Evolutionary conservation across 2,888 invertebrate species (phyloP).

Genomic region (Brenthis daphne): DNA sequence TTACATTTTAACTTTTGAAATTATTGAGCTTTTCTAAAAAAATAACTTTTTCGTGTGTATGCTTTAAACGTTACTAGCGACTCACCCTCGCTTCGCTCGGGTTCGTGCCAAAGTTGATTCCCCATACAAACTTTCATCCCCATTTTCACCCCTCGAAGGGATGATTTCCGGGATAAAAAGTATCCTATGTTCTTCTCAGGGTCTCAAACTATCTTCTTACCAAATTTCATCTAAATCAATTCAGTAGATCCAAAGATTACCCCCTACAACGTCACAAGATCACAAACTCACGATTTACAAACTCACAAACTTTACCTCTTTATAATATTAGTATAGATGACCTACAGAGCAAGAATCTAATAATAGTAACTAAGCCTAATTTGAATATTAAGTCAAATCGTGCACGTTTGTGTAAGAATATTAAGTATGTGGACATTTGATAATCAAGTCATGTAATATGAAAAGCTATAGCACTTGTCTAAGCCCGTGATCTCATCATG

Average conservation of each 20-base stretch:
- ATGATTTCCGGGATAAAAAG: no score
- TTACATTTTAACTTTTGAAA: background rate
- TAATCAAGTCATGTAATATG: constrained; percentile 31
- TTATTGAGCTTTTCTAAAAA: background rate
- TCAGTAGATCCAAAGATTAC: no score
- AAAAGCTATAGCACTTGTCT: constrained; percentile 22
- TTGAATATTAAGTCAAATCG: constrained; percentile 18
- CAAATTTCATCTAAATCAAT: no score
- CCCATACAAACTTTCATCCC: no score
- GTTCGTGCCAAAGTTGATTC: no score
- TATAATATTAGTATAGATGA: background rate
- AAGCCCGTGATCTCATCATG: constrained; percentile 36
- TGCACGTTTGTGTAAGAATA: constrained; percentile 30
- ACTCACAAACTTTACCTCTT: no score
- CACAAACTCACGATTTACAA: no score
- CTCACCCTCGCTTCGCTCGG: no score
- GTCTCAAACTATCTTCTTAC: no score
- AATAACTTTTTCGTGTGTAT: background rate
- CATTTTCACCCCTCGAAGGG: no score
- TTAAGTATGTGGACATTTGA: constrained; percentile 25
- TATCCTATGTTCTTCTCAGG: no score
- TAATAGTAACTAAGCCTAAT: constrained; percentile 8
- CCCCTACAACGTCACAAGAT: no score
- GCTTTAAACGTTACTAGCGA: background rate
- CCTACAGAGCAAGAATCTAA: background rate